Evolutionary conservation across 1,140 invertebrate genomes (phyloP).

Genomic region (Lethrus apterus): DNA sequence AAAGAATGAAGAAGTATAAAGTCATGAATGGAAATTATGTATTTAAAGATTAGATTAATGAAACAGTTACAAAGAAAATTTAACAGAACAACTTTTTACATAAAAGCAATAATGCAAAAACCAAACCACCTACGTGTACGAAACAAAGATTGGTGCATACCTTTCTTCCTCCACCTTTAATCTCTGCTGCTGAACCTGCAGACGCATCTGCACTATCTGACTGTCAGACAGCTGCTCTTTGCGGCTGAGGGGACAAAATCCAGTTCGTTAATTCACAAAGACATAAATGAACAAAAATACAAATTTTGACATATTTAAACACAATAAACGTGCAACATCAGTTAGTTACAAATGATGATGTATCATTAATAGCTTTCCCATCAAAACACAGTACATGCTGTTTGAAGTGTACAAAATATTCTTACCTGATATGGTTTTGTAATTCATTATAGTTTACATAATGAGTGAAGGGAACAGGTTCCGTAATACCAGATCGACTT

Average conservation of each 20-base stretch:
- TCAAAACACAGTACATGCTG: no score
- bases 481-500: conserved; percentile 47
- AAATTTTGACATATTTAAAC: no score
- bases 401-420: conserved; percentile 21
- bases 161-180: conserved; percentile 65
- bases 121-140: conserved; percentile 4
- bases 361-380: no score
- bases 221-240: conserved; percentile 53
- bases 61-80: no score
- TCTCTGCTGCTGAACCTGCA: conserved; percentile 61
- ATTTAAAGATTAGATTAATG: no score
- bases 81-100: background rate
- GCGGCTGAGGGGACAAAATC: conserved; percentile 30
- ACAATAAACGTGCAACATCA: no score
- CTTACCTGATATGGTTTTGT: conserved; percentile 69
- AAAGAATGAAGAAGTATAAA: no score
- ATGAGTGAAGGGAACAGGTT: conserved; percentile 58
- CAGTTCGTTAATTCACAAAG: conserved; percentile 10
- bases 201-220: conserved; percentile 64
- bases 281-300: no score
- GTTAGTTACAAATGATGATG: no score
- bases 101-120: conserved; percentile 15
- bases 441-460: conserved; percentile 81
- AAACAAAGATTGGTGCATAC: conserved; percentile 42
- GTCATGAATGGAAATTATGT: no score